Conservation (phyloP, 2,113 vertebrate genomes). For the Fulica atra region DNA sequence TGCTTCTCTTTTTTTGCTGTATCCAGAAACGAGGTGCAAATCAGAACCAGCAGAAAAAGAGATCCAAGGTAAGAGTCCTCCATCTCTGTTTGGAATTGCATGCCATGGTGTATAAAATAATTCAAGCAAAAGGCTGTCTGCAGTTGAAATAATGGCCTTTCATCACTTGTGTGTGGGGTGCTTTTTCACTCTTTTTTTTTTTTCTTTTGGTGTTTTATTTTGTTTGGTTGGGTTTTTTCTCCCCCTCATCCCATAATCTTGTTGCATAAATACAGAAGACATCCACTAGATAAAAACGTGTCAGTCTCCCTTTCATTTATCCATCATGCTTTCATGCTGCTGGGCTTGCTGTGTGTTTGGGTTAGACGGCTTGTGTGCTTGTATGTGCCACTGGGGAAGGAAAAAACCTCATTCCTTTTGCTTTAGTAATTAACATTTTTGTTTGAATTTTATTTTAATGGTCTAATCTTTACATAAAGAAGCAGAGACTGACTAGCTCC, state of each 20-base stretch:
- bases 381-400: not conserved
- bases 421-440: not conserved
- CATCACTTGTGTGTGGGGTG: not conserved
- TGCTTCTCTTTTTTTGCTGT: slow-evolving; percentile 27
- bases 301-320: not conserved
- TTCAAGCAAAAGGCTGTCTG: not conserved
- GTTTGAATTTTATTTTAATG: not conserved
- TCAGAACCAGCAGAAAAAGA: slow-evolving; percentile 83
- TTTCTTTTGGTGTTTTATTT: not conserved
- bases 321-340: not conserved
- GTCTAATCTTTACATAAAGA: not conserved
- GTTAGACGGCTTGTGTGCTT: not conserved
- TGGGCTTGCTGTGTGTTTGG: not conserved
- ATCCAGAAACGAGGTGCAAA: slow-evolving; percentile 75
- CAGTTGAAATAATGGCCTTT: not conserved
- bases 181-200: not conserved
- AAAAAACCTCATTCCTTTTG: not conserved
- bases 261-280: not conserved
- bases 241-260: not conserved
- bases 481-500: not conserved
- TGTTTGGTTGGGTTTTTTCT: not conserved
- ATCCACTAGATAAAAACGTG: not conserved
- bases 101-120: not conserved
- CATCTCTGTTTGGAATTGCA: not conserved
- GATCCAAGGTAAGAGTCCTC: slow-evolving; percentile 76